Percentiles rank a stretch among this genome's conserved stretches.
These are phyloP conservation scores for Zosterops pallidus DNA, from an alignment of 2,113 vertebrate species.

Conservation along the genomic window DNA sequence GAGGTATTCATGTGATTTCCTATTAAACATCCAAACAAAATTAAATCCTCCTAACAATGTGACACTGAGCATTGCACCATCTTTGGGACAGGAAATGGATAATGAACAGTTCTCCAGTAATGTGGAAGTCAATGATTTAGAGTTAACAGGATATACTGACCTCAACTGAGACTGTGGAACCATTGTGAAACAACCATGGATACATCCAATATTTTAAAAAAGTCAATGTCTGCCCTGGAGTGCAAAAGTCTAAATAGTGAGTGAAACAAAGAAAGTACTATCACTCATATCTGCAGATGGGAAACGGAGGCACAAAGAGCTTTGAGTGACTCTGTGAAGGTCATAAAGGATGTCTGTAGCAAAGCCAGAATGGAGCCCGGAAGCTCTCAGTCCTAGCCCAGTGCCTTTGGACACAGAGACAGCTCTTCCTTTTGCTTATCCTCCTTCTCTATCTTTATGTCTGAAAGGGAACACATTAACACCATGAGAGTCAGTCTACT, in stretches of 20 bases:
- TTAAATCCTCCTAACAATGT: not conserved
- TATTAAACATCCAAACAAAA: slow-evolving; percentile 8
- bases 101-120: slow-evolving; percentile 2
- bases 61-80: not conserved
- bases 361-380: slow-evolving; percentile 27
- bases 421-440: slow-evolving; percentile 3
- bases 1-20: not conserved
- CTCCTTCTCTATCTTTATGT: not conserved
- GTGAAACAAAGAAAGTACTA: slow-evolving; percentile 43
- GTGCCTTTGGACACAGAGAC: not conserved
- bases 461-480: not conserved
- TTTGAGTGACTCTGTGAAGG: not conserved
- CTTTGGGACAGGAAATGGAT: slow-evolving; percentile 18
- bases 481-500: not conserved
- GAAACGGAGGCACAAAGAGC: slow-evolving; percentile 53
- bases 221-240: not conserved
- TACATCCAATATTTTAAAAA: not conserved
- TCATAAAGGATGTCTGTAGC: slow-evolving; percentile 46
- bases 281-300: slow-evolving; percentile 60
- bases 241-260: not conserved
- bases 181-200: slow-evolving; percentile 7
- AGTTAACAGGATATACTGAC: not conserved
- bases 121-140: not conserved
- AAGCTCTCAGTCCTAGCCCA: not conserved
- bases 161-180: not conserved